phyloP scores from a whole-genome alignment of 2,797 vertebrate genomes.

The Ceryle rudis region DNA sequence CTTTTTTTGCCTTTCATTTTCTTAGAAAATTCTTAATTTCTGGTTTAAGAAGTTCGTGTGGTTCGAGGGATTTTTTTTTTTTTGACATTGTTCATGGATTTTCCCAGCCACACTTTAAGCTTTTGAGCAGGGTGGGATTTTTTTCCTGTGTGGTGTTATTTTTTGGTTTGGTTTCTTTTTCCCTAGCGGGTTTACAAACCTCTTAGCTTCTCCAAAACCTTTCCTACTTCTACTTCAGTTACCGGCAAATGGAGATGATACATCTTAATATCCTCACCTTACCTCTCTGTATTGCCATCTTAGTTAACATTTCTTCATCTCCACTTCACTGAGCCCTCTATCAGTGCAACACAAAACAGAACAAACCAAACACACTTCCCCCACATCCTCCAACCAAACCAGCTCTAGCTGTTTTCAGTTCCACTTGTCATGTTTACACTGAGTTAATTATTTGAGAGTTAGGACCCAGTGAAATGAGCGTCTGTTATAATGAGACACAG shows the following conservation, averaged over 20 bases:
- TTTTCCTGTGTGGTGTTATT: too few relatives aligned
- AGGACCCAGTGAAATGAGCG: background rate
- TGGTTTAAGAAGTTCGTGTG: too few relatives aligned
- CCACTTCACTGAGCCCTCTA: background rate
- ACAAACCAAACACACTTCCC: background rate
- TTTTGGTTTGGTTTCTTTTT: too few relatives aligned
- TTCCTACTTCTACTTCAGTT: background rate
- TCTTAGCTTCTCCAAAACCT: background rate
- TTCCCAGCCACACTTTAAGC: too few relatives aligned
- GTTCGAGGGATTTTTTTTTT: too few relatives aligned
- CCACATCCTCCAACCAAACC: background rate
- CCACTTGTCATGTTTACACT: background rate
- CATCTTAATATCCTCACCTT: background rate
- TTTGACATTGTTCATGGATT: too few relatives aligned
- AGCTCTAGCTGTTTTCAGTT: background rate
- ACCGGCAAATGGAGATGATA: background rate
- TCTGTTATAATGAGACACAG: background rate
- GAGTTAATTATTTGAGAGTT: background rate
- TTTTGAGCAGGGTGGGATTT: too few relatives aligned
- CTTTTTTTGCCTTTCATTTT: background rate
- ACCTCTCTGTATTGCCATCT: background rate
- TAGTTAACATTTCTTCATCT: background rate
- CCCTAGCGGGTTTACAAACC: background rate
- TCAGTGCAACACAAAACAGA: background rate
- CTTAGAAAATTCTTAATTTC: too few relatives aligned